Evolutionary conservation across 2,113 vertebrate species (phyloP).

Genomic region (Leptocoma aspasia): DNA sequence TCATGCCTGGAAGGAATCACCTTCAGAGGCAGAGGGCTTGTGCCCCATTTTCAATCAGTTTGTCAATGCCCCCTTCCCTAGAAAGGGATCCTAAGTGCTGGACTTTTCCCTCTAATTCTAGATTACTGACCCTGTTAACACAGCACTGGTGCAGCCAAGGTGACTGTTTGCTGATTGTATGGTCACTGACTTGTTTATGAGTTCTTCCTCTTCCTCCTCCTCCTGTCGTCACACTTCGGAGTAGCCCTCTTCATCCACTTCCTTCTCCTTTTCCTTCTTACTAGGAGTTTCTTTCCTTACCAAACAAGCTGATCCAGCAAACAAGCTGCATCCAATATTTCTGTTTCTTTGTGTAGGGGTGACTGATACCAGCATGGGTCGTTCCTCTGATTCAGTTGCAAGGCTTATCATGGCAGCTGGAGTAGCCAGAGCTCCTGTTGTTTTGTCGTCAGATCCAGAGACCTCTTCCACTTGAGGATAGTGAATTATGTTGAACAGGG

Average conservation of each 20-base stretch:
- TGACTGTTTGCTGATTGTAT: neutral
- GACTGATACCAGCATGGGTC: fast-evolving
- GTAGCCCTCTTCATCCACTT: neutral
- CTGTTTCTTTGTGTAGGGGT: neutral
- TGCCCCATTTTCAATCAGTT: neutral
- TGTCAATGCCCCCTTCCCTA: neutral
- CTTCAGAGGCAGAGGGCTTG: neutral
- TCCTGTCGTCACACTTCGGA: neutral
- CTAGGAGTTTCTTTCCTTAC: neutral
- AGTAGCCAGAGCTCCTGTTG: neutral
- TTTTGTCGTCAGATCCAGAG: neutral
- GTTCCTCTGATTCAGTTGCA: neutral
- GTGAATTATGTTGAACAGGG: neutral
- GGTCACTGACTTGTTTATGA: neutral
- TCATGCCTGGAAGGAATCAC: neutral
- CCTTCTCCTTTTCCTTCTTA: neutral
- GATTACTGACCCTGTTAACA: neutral
- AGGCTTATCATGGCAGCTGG: neutral
- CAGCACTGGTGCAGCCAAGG: neutral
- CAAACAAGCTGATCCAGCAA: neutral
- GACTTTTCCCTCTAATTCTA: neutral
- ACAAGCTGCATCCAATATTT: neutral
- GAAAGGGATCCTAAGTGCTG: neutral
- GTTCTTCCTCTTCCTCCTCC: neutral
- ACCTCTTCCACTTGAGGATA: neutral